Evolutionary conservation across 2,113 vertebrate genomes (phyloP).

Genomic region (Cyanocitta stelleri): DNA sequence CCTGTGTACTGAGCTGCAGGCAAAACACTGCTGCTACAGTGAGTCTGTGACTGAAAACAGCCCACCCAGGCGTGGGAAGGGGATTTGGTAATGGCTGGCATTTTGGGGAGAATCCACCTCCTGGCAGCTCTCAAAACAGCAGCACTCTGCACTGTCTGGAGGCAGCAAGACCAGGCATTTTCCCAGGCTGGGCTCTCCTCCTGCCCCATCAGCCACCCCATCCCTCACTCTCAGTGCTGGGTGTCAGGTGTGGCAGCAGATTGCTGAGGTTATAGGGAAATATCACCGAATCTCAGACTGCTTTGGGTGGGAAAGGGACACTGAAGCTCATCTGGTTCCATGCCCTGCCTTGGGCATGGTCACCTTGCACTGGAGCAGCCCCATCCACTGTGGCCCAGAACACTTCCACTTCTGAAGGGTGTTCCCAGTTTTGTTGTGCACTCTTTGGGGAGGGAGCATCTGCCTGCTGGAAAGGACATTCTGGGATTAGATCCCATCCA

Average conservation of each 20-base stretch:
- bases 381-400: background rate
- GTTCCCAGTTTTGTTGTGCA: background rate
- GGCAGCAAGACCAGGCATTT: background rate
- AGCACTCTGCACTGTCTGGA: background rate
- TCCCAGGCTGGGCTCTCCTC: background rate
- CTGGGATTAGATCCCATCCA: background rate
- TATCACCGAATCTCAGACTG: background rate
- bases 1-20: background rate
- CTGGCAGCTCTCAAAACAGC: background rate
- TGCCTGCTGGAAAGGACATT: background rate
- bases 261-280: background rate
- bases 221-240: background rate
- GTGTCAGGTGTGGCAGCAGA: accelerated
- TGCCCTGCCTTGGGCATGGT: background rate
- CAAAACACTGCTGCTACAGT: background rate
- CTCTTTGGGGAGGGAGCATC: background rate
- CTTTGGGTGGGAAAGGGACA: background rate
- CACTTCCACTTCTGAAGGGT: background rate
- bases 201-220: background rate
- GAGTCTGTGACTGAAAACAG: background rate
- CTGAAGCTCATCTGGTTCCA: background rate
- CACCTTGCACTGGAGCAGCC: background rate
- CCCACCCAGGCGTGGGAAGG: background rate
- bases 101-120: background rate
- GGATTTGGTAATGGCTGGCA: background rate